phyloP scores from a whole-genome alignment of 2,113 vertebrate genomes.

The Ahaetulla prasina region DNA sequence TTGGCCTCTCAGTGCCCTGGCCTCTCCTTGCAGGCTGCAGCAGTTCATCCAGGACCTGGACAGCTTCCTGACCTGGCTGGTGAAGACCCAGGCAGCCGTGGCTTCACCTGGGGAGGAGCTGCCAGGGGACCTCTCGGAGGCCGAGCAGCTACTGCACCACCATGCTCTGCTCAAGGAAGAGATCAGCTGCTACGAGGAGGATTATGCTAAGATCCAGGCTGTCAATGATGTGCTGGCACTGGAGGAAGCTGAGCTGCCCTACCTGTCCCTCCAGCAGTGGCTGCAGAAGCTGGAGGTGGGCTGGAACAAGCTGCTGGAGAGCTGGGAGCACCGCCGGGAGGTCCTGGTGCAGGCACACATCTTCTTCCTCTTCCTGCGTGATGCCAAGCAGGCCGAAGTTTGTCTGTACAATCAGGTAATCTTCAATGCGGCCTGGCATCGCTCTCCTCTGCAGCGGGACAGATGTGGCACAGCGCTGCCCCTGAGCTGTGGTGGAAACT shows the following conservation, averaged over 20 bases:
- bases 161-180: conserved; percentile 91
- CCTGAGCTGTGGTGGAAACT: not conserved
- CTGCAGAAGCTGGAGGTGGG: conserved; percentile 89
- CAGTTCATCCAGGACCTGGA: conserved; percentile 91
- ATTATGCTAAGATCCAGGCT: conserved; percentile 85
- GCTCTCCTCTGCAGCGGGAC: not conserved
- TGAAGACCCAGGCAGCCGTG: conserved; percentile 81
- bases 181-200: conserved; percentile 87
- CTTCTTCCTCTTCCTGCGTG: conserved; percentile 88
- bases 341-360: conserved; percentile 86
- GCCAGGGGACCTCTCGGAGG: conserved; percentile 77
- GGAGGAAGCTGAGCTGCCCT: conserved; percentile 82
- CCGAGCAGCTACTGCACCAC: conserved; percentile 79
- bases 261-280: conserved; percentile 87
- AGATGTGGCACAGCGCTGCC: rapidly evolving
- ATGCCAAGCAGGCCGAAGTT: conserved; percentile 80
- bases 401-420: conserved; percentile 86
- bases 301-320: conserved; percentile 88
- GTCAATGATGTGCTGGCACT: conserved; percentile 83
- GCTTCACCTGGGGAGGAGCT: conserved; percentile 69
- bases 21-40: not conserved
- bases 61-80: conserved; percentile 88
- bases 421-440: rapidly evolving
- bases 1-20: not conserved
- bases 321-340: conserved; percentile 87